Evolutionary conservation across 2,797 vertebrate genomes (phyloP), one percentile per base, ranked within the genome.

Genomic region (Pyrocephalus nanus): DNA sequence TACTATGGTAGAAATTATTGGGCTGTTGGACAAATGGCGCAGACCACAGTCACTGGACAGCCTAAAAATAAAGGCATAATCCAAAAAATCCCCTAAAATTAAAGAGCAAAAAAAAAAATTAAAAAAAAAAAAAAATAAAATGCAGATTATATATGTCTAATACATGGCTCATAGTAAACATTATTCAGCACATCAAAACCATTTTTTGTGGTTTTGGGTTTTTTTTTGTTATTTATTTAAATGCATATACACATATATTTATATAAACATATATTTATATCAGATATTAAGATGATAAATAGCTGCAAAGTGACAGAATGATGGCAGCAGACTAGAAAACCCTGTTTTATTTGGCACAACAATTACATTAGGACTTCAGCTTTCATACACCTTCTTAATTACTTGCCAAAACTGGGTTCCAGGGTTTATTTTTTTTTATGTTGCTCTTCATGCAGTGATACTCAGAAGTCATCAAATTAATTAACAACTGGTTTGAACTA

Each of bases 11-110:
- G 22, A 90, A 88, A 53, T 42, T 40, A 48, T 1, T 36, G 12
- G 7, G 3, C 2, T 47, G 2, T 12, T 65, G 22, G 25, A 55
- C 1, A 60, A 65, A 53, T 23, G 12, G 10, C 48, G 67, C 2
- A 21, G 11, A 50, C 0, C 1, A 29, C 75, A 86, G n/a, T 4
- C 6, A 4, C 4, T n/a, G 73, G 4, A 9, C 3, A 71, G 38
- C 1, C 3, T 43, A 26, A 76, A 90, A 58, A 50, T n/a, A 65
- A 36, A 15, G 6, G 29, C 16, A 54, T 22, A 32, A 57, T 29
- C 0, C 4, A 23, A 54, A 25, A 15, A 48, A 6, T 19, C 20
- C 19, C 29, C 12, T 9, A 69, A 65, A 27, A 58, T n/a, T 54
- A 43, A 83, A 70, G 2, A 80, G 2, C 8, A 82, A 42, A 50